A percentile compares a stretch with the other conserved stretches of the same genome.
Conservation (phyloP, 2,888 invertebrate species). For the Shargacucullia verbasci region DNA sequence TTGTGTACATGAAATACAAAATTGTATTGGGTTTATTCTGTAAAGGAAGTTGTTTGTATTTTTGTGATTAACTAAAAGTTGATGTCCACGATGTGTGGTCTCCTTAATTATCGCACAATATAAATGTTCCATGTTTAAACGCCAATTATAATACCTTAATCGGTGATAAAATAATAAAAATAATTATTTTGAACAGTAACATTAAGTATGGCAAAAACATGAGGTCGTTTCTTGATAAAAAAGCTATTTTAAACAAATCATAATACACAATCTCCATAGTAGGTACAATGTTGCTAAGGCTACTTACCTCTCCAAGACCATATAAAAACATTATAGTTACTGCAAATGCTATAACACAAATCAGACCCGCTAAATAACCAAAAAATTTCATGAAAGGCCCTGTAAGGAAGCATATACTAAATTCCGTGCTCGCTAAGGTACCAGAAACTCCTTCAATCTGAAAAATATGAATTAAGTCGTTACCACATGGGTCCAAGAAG, state of each 20-base stretch:
- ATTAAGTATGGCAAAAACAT: too few relatives aligned
- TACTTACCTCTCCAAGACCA: slow-evolving; percentile 28
- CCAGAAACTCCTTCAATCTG: slow-evolving; percentile 14
- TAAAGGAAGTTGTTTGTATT: not conserved
- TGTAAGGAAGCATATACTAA: slow-evolving; percentile 1
- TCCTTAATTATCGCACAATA: too few relatives aligned
- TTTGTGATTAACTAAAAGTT: too few relatives aligned
- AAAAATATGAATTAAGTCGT: slow-evolving; percentile 8
- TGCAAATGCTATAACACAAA: slow-evolving; percentile 5
- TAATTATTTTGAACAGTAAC: too few relatives aligned
- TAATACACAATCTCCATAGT: too few relatives aligned
- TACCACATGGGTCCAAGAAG: not conserved
- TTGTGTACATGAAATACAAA: slow-evolving; percentile 21
- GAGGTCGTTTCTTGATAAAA: too few relatives aligned
- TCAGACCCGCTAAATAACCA: not conserved
- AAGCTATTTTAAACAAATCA: too few relatives aligned
- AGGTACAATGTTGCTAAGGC: not conserved
- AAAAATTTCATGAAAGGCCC: not conserved
- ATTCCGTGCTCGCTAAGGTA: not conserved
- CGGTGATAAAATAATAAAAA: too few relatives aligned
- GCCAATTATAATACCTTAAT: too few relatives aligned
- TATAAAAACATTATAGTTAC: slow-evolving; percentile 7
- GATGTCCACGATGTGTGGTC: too few relatives aligned
- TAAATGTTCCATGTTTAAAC: too few relatives aligned
- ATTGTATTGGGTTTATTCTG: slow-evolving; percentile 4